These are phyloP conservation scores for Xiphorhynchus erythropygius DNA, from an alignment of 2,797 vertebrate species.

Conservation along the genomic window DNA sequence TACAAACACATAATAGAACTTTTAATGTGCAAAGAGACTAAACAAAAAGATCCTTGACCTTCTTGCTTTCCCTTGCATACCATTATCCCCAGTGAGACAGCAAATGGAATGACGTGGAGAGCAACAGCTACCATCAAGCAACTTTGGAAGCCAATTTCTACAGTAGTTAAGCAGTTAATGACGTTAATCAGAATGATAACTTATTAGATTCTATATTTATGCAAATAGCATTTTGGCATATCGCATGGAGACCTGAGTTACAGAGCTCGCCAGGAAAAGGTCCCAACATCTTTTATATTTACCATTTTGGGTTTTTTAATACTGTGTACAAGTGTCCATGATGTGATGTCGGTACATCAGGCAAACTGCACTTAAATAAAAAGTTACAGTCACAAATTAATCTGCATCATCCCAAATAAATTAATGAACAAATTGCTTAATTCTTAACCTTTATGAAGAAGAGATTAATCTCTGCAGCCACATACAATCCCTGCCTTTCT, in stretches of 20 bases:
- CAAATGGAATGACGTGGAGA: slow-evolving; percentile 45
- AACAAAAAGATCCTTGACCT: slow-evolving; percentile 71
- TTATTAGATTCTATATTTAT: slow-evolving; percentile 35
- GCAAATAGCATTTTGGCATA: slow-evolving; percentile 41
- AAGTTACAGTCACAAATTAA: neutral
- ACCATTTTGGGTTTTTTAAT: neutral
- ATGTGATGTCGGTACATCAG: neutral
- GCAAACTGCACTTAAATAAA: neutral
- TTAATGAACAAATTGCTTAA: neutral
- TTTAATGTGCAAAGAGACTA: slow-evolving; percentile 72
- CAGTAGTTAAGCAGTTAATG: slow-evolving; percentile 62
- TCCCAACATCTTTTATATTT: neutral
- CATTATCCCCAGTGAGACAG: slow-evolving; percentile 56
- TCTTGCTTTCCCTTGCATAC: slow-evolving; percentile 65
- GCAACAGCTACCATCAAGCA: slow-evolving; percentile 25
- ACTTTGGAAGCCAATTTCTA: slow-evolving; percentile 54
- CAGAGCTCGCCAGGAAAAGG: slow-evolving; percentile 1
- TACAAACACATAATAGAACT: slow-evolving; percentile 70
- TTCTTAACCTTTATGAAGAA: neutral
- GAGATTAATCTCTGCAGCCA: neutral
- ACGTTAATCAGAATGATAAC: slow-evolving; percentile 48
- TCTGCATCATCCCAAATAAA: neutral
- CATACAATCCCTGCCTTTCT: neutral
- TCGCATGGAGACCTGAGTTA: neutral
- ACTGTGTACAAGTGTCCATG: rapidly evolving